Conservation (phyloP, 2,113 vertebrate genomes). For the Pleuronectes platessa region DNA sequence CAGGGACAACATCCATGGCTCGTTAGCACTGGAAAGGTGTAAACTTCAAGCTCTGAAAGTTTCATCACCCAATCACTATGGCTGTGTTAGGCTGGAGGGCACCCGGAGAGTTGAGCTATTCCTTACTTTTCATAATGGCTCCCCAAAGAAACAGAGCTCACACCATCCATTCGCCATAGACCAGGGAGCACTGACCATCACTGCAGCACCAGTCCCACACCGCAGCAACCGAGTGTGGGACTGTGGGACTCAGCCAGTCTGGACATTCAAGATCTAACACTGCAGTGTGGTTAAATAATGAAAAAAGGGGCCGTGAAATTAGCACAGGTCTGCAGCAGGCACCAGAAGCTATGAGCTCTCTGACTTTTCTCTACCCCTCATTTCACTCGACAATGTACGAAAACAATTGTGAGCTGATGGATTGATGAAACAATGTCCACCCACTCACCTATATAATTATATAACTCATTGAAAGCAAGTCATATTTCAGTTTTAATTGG, state of each 20-base stretch:
- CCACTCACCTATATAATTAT: not conserved
- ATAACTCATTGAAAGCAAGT: not conserved
- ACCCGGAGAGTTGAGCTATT: not conserved
- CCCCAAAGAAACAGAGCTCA: not conserved
- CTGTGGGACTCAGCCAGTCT: not conserved
- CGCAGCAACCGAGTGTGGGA: no score
- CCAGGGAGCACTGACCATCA: conserved; percentile 11
- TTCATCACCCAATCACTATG: not conserved
- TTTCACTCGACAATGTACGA: not conserved
- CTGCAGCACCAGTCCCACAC: conserved; percentile 12
- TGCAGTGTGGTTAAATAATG: not conserved
- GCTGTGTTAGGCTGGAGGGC: not conserved
- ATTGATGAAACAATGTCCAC: not conserved
- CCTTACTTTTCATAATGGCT: not conserved
- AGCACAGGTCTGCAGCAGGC: not conserved
- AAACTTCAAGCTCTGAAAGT: conserved; percentile 5
- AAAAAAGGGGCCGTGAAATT: not conserved
- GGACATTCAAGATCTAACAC: not conserved
- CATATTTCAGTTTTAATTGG: not conserved
- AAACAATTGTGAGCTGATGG: not conserved
- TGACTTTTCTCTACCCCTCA: not conserved
- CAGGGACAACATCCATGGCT: conserved; percentile 23
- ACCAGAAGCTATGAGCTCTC: not conserved
- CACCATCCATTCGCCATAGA: not conserved
- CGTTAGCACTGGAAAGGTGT: not conserved